Evolutionary conservation across 2,888 invertebrate genomes (phyloP), one percentile per base, ranked within the genome.

Genomic region (Melanostoma mellinum): DNA sequence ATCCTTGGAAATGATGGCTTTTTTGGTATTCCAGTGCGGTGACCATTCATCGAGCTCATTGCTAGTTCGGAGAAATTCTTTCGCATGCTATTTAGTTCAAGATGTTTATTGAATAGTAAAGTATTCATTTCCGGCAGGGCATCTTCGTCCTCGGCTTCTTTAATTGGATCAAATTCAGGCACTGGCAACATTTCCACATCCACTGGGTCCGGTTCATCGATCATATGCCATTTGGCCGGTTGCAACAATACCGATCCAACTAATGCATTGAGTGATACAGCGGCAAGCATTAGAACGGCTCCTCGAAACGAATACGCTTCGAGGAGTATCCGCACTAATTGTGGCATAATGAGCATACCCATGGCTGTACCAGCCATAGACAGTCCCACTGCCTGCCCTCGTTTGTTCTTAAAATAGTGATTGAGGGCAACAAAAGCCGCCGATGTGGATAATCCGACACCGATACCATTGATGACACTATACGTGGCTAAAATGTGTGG

Each of bases 341-440:
- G 96, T 0, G 96, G 96, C 94, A 96, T 95, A 78, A 96, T 92
- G 93, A 96, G 94, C 92, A 96, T 94, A 3, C 96, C 96, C 86
- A 96, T 92, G 3, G 96, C 95, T 0, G 96, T 95, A 0, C 96
- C 96, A 0, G 96, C 96, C 93, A 96, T 94, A 0, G 96, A 95
- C 33, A 95, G 92, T 0, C 96, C 96, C 5, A 96, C 95, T 0
- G 96, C 96, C 89, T 96, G 96, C 0, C 96, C 96, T 32, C 96
- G 93, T 89, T 94, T 94, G 89, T 94, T 94, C 10, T 94, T 93
- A 89, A 96, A 96, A 89, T 95, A 96, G 88, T 95, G 94, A 90
- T 96, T 96, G 2, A 96, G 91, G 0, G 96, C 95, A 6, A 96
- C 96, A 89, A 96, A 96, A 0, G 96, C 94, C 9, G 96, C 94